phyloP scores from a whole-genome alignment of 2,888 invertebrate species.

The Zygogramma bicolorata region DNA sequence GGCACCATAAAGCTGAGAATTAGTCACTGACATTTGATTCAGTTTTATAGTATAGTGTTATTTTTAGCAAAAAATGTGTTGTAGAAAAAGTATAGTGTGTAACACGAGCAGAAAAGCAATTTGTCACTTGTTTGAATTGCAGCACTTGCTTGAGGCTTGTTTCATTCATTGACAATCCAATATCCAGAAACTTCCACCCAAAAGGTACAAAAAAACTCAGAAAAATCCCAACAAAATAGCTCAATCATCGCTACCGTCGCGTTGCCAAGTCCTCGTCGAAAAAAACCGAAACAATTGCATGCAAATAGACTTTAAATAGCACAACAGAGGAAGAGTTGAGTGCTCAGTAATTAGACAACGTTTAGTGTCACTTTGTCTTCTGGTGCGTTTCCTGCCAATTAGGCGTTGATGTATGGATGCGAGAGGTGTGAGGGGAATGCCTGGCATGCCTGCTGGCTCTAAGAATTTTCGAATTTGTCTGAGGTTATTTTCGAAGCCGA shows the following conservation, averaged over 20 bases:
- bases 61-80: no score
- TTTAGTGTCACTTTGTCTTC: constrained; percentile 69
- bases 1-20: no score
- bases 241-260: constrained; percentile 41
- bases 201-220: background rate
- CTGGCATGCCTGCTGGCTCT: constrained; percentile 44
- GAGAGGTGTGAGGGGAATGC: constrained; percentile 34
- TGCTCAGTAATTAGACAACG: constrained; percentile 66
- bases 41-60: no score
- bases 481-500: constrained; percentile 41
- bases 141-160: no score
- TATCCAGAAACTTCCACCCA: no score
- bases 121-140: no score
- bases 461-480: constrained; percentile 63
- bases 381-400: constrained; percentile 66
- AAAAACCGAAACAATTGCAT: constrained; percentile 51
- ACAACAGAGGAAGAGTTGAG: constrained; percentile 49
- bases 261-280: constrained; percentile 34
- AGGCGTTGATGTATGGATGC: constrained; percentile 66
- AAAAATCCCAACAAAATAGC: constrained; percentile 41
- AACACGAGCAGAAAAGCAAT: no score
- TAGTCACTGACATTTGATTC: no score
- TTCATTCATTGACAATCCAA: no score
- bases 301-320: constrained; percentile 64
- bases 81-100: no score